Evolutionary conservation across 92 coral and sea anemone genomes (phyloP), one percentile per base, ranked within the genome.

Genomic region (Porites lobata): DNA sequence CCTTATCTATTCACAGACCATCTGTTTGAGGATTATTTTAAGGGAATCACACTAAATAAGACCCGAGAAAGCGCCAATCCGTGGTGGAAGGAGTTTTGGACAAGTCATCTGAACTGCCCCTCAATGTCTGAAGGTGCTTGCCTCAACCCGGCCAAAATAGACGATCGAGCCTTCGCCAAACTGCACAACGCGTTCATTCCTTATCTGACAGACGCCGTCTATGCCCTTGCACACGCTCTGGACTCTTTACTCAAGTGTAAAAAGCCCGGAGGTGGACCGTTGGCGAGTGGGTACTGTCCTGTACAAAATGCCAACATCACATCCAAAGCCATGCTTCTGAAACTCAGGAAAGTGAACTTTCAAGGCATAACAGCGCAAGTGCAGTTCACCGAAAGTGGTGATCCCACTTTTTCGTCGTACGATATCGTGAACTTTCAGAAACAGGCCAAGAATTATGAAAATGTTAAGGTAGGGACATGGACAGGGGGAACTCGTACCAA

Each of bases 61-160:
- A 85, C 89, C 19, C 56, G 61, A 15, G n/a, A 68, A 29, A 32
- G 77, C n/a, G 77, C 80, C 6, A 92, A 85, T 38, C 96, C 95
- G 7, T 94, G 96, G 96, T 94, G 95, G 95, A 29, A 65, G 26
- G 96, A 89, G 79, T 85, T 94, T 83, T 94, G 96, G 96, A 61
- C 68, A 50, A 83, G 50, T 20, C 83, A 86, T 63, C 80, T 77
- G 24, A 83, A 87, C 76, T 92, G 94, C 70, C 51, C 89, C 4
- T 19, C 69, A 51, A 22, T 18, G 7, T 47, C 82, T 59, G 69
- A n/a, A 57, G 54, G 70, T 17, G 38, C 75, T 2, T 92, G 94
- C 61, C 68, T 79, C 22, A 79, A 43, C 9, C 29, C 76, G 12
- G 58, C 75, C 58, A 84, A 52, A 50, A 26, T 88, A 8, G 67